A percentile compares a stretch with the other conserved stretches of the same genome.
phyloP scores from a whole-genome alignment of 1,140 invertebrate species.

The Zaprionus ghesquierei region DNA sequence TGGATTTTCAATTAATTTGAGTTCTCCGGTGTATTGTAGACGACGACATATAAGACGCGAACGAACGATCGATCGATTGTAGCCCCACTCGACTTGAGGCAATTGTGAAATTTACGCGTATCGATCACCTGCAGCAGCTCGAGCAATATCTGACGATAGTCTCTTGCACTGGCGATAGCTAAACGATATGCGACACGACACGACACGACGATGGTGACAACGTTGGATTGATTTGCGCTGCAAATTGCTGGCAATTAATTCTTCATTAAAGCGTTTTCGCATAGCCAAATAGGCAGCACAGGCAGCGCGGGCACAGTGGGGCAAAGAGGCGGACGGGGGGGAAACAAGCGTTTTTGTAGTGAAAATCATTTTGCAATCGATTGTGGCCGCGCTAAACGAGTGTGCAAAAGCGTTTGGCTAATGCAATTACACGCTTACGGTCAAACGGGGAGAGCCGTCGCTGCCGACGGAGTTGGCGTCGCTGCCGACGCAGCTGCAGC shows the following conservation, averaged over 20 bases:
- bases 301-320: neutral
- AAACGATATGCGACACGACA: conserved; percentile 19
- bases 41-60: conserved; percentile 70
- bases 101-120: conserved; percentile 80
- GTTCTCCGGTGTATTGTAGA: conserved; percentile 81
- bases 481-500: neutral
- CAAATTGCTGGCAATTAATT: conserved; percentile 81
- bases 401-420: conserved; percentile 41
- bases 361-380: conserved; percentile 65
- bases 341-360: conserved; percentile 41
- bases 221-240: conserved; percentile 78
- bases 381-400: conserved; percentile 31
- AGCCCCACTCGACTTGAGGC: no score
- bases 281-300: conserved; percentile 64
- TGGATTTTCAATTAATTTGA: conserved; percentile 82
- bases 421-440: conserved; percentile 81
- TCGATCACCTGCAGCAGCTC: conserved; percentile 48
- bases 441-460: conserved; percentile 58
- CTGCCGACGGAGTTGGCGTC: conserved; percentile 11
- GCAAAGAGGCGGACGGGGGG: neutral
- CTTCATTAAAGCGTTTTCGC: conserved; percentile 81
- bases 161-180: neutral
- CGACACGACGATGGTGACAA: conserved; percentile 66
- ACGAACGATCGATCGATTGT: conserved; percentile 12
- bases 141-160: conserved; percentile 19